phyloP scores from a whole-genome alignment of 1,140 invertebrate genomes.

The Oryctes rhinoceros region DNA sequence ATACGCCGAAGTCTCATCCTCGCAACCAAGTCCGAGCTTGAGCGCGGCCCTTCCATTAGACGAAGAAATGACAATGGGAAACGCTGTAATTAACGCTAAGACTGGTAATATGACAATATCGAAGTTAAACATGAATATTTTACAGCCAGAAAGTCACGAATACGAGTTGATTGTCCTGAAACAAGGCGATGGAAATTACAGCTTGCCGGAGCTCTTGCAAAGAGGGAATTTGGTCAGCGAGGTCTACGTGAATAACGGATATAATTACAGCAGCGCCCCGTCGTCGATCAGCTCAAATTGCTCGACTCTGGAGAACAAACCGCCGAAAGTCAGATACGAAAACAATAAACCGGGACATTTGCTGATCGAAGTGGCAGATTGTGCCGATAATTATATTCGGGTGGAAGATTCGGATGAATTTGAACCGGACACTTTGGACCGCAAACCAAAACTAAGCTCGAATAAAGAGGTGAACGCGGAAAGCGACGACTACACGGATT shows the following conservation, averaged over 20 bases:
- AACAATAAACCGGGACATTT: conserved; percentile 73
- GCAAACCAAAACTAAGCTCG: conserved; percentile 71
- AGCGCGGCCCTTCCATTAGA: conserved; percentile 76
- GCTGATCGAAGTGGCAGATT: conserved; percentile 81
- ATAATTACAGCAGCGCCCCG: conserved; percentile 70
- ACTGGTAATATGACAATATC: conserved; percentile 68
- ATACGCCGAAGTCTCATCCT: conserved; percentile 69
- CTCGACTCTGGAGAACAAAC: conserved; percentile 66
- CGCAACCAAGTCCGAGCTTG: conserved; percentile 73
- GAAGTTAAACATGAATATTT: conserved; percentile 56
- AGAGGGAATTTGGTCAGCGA: conserved; percentile 73
- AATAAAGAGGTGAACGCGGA: conserved; percentile 53
- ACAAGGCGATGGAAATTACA: conserved; percentile 62
- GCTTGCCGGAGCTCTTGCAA: conserved; percentile 64
- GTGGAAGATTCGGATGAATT: conserved; percentile 78
- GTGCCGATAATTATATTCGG: conserved; percentile 73
- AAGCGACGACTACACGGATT: conserved; percentile 64
- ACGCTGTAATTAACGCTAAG: conserved; percentile 71
- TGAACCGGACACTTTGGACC: conserved; percentile 83
- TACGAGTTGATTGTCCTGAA: conserved; percentile 64
- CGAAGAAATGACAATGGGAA: conserved; percentile 79
- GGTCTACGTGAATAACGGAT: conserved; percentile 81
- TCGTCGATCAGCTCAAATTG: conserved; percentile 70
- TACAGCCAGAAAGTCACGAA: conserved; percentile 58
- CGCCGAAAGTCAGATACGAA: conserved; percentile 65